Evolutionary conservation across 2,797 vertebrate genomes (phyloP).

Genomic region (Lindbergichthys nudifrons): DNA sequence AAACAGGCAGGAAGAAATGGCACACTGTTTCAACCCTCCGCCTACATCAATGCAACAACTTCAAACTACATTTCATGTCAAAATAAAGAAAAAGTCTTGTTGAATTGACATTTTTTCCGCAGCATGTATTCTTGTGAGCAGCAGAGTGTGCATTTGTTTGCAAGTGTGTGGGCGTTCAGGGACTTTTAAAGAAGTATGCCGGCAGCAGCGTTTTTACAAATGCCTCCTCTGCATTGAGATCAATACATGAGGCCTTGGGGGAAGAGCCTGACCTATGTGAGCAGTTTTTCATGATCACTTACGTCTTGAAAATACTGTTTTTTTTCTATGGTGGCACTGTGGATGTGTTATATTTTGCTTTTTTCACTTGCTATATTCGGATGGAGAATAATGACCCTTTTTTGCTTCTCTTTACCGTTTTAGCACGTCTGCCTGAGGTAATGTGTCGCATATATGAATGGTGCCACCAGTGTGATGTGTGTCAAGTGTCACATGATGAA

Average conservation of each 20-base stretch:
- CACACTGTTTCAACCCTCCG: slow-evolving; percentile 1
- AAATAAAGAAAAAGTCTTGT: slow-evolving; percentile 22
- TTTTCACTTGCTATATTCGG: slow-evolving; percentile 1
- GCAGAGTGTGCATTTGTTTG: slow-evolving; percentile 53
- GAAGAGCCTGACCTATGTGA: slow-evolving; percentile 67
- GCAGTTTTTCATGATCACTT: slow-evolving; percentile 70
- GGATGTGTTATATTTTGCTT: slow-evolving; percentile 21
- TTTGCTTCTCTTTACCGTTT: not conserved
- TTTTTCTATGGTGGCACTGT: slow-evolving; percentile 5
- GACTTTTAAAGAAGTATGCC: slow-evolving; percentile 69
- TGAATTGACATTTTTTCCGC: slow-evolving; percentile 15
- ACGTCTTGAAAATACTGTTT: slow-evolving; percentile 49
- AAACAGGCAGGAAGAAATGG: not conserved
- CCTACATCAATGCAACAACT: slow-evolving; percentile 4
- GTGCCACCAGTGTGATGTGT: not conserved
- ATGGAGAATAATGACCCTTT: not conserved
- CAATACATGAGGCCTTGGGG: slow-evolving; percentile 66
- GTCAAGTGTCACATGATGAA: slow-evolving; percentile 25
- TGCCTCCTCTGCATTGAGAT: slow-evolving; percentile 77
- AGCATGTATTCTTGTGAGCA: slow-evolving; percentile 14
- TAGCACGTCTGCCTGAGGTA: not conserved
- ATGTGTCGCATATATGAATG: slow-evolving; percentile 1
- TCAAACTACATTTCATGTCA: slow-evolving; percentile 32
- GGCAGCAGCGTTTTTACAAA: slow-evolving; percentile 72
- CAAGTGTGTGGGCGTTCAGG: slow-evolving; percentile 69